These are phyloP conservation scores for Cetonia aurata DNA, from an alignment of 2,888 invertebrate genomes.

Conservation along the genomic window DNA sequence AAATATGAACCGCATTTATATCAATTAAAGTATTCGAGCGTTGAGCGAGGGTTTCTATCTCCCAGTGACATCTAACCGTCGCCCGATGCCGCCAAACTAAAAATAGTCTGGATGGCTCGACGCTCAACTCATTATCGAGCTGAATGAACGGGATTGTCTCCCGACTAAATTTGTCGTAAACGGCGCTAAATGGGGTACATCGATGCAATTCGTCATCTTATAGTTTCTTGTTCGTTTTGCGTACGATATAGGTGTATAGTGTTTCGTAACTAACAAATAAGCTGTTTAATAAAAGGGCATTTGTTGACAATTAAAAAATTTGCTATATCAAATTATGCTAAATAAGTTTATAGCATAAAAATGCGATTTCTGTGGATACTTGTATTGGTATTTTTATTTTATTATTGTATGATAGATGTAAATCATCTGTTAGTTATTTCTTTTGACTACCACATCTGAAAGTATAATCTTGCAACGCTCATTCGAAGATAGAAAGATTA, in stretches of 20 bases:
- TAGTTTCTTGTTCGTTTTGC: not conserved
- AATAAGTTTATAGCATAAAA: too few species aligned
- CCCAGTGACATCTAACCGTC: conserved; percentile 27
- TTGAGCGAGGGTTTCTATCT: conserved; percentile 28
- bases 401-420: too few species aligned
- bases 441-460: too few species aligned
- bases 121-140: conserved; percentile 52
- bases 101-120: conserved; percentile 33
- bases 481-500: too few species aligned
- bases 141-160: conserved; percentile 57
- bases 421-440: too few species aligned
- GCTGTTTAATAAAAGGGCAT: too few species aligned
- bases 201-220: conserved; percentile 30
- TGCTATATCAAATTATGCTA: too few species aligned
- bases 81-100: conserved; percentile 29
- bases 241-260: not conserved
- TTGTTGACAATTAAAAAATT: too few species aligned
- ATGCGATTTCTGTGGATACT: too few species aligned
- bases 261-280: too few species aligned
- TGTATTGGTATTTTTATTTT: too few species aligned
- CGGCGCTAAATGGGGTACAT: conserved; percentile 52
- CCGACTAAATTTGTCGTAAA: conserved; percentile 60
- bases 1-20: conserved; percentile 39
- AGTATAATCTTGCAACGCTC: too few species aligned
- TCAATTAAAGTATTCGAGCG: conserved; percentile 37